These are phyloP conservation scores for Tricholaema leucomelas DNA, from an alignment of 2,113 vertebrate genomes.

Conservation along the genomic window DNA sequence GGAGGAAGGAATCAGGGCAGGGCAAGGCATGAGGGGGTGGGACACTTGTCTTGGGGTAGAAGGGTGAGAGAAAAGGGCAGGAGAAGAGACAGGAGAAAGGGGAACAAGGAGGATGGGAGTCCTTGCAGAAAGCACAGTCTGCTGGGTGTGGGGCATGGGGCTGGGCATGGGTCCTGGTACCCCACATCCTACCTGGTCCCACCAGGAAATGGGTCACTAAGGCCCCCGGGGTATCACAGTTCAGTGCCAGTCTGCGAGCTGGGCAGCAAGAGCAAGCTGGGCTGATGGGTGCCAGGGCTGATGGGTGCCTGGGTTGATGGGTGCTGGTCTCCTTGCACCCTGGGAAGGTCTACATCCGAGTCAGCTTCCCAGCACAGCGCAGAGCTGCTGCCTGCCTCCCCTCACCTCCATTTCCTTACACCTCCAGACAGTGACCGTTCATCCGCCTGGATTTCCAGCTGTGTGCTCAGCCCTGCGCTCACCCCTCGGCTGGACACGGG, in stretches of 20 bases:
- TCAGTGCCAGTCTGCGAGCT: not conserved
- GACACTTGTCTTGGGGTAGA: not conserved
- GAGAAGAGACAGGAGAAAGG: not conserved
- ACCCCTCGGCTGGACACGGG: constrained; percentile 34
- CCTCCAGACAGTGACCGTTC: constrained; percentile 29
- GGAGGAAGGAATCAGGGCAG: not conserved
- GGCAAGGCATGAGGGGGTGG: not conserved
- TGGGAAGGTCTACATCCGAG: not conserved
- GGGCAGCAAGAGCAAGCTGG: not conserved
- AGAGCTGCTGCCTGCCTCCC: not conserved
- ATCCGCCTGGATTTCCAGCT: constrained; percentile 18
- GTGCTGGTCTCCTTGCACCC: not conserved
- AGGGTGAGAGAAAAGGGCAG: not conserved
- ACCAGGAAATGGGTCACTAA: too few relatives aligned
- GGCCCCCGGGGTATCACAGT: not conserved
- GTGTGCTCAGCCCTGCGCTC: not conserved
- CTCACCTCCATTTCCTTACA: not conserved
- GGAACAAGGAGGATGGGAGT: rapidly evolving
- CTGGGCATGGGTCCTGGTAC: rapidly evolving
- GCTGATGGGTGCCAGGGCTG: too few relatives aligned
- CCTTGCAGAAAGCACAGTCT: not conserved
- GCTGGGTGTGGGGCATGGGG: not conserved
- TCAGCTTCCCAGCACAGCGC: not conserved
- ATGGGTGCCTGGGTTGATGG: rapidly evolving
- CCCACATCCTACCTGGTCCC: not conserved